Evolutionary conservation across 2,888 invertebrate genomes (phyloP).

Genomic region (Sympetrum striolatum): DNA sequence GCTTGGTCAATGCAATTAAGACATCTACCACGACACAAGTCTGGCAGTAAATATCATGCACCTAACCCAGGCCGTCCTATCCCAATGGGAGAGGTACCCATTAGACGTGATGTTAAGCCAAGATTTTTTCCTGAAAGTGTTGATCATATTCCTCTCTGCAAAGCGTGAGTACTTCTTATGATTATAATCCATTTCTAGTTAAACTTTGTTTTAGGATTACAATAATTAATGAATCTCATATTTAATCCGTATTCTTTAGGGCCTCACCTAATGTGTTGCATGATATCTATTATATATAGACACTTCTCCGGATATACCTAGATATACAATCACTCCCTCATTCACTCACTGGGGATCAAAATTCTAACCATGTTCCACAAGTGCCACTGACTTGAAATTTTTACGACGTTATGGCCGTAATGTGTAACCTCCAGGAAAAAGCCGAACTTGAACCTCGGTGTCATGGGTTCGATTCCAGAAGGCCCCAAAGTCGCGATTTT

Average conservation of each 20-base stretch:
- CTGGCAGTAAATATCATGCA: conserved; percentile 67
- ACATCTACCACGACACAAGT: conserved; percentile 84
- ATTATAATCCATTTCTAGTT: background rate
- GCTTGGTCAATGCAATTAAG: conserved; percentile 92
- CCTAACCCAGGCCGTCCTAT: conserved; percentile 75
- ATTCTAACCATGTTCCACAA: no score
- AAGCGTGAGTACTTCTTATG: conserved; percentile 68
- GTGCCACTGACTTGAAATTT: no score
- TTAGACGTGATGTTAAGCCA: conserved; percentile 72
- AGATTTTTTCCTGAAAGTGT: conserved; percentile 82
- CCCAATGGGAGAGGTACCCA: conserved; percentile 74
- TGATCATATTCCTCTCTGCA: conserved; percentile 78
- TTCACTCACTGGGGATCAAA: no score
- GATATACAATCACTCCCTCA: no score
- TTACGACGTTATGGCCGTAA: no score
- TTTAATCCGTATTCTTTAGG: background rate
- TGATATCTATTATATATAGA: no score
- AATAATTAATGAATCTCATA: no score
- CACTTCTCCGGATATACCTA: no score
- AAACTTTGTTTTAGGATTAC: background rate
- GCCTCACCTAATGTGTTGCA: background rate
- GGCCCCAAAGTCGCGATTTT: no score
- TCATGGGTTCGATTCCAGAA: no score
- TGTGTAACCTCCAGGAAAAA: no score
- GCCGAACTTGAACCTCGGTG: no score